A percentile compares a stretch with the other conserved stretches of the same genome.
phyloP scores from a whole-genome alignment of 2,113 vertebrate genomes.

The Bufo bufo region DNA sequence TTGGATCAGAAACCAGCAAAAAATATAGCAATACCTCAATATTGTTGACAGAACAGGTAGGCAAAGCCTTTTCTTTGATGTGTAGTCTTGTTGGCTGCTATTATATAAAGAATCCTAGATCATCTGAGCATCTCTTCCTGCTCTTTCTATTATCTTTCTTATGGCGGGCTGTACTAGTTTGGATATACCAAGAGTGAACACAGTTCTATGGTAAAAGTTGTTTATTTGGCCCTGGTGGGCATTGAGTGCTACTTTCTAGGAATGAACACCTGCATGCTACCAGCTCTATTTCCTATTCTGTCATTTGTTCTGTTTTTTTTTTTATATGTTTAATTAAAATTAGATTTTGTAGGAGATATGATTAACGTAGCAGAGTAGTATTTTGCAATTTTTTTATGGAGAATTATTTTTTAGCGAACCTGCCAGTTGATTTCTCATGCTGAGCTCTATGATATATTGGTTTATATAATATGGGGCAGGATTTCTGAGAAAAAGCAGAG shows the following conservation, averaged over 20 bases:
- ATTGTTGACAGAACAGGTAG: slow-evolving; percentile 96
- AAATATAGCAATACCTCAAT: slow-evolving; percentile 99
- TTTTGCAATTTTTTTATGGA: neutral
- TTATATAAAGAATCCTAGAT: neutral
- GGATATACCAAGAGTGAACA: slow-evolving; percentile 9
- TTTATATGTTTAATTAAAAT: neutral
- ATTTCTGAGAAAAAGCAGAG: too few species aligned
- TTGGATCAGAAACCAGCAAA: slow-evolving; percentile 98
- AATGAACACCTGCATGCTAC: neutral
- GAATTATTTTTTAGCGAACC: neutral
- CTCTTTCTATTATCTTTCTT: slow-evolving; percentile 21
- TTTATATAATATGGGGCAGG: too few species aligned
- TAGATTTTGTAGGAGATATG: neutral
- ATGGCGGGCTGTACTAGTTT: slow-evolving; percentile 14
- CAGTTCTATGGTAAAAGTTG: slow-evolving; percentile 12
- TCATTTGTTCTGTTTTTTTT: neutral
- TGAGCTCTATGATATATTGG: too few species aligned
- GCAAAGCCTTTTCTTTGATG: slow-evolving; percentile 22
- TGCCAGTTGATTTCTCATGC: too few species aligned
- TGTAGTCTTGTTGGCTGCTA: neutral
- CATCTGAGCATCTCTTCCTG: slow-evolving; percentile 6
- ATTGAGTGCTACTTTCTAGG: slow-evolving; percentile 16
- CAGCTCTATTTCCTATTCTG: neutral
- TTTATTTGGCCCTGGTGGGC: slow-evolving; percentile 7
- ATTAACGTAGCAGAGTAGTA: neutral